Percentiles rank a stretch among this genome's conserved stretches.
phyloP scores from a whole-genome alignment of 2,113 vertebrate species.

The Xenus cinereus region DNA sequence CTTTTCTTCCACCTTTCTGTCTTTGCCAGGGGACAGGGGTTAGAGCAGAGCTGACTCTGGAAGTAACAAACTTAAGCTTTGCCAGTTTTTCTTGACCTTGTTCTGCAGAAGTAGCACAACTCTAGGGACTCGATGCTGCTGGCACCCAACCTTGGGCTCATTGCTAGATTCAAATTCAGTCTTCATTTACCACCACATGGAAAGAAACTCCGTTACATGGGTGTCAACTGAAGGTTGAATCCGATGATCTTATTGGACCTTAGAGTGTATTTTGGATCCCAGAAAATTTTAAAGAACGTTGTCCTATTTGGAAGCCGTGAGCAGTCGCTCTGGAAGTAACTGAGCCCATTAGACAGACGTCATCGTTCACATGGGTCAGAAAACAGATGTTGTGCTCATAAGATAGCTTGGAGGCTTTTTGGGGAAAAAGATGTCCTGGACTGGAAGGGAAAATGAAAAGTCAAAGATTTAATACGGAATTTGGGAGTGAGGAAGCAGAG shows the following conservation, averaged over 20 bases:
- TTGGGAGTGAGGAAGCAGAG: neutral
- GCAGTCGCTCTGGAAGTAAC: neutral
- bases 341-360: rapidly evolving
- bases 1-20: neutral
- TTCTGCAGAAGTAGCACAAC: neutral
- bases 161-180: neutral
- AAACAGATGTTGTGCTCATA: neutral
- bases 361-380: neutral
- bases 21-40: neutral
- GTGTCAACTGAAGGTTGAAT: neutral
- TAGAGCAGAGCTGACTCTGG: slow-evolving; percentile 34
- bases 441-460: neutral
- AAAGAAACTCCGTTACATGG: neutral
- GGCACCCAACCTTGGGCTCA: neutral
- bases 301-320: neutral
- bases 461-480: neutral
- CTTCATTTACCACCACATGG: neutral
- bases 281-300: neutral
- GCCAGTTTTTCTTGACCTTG: neutral
- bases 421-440: neutral
- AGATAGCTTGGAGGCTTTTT: neutral
- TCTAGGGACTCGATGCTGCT: neutral
- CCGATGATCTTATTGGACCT: neutral
- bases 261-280: neutral
- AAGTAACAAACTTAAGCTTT: neutral